Conservation (phyloP, 2,888 invertebrate genomes). For the Branchellion lobata region DNA sequence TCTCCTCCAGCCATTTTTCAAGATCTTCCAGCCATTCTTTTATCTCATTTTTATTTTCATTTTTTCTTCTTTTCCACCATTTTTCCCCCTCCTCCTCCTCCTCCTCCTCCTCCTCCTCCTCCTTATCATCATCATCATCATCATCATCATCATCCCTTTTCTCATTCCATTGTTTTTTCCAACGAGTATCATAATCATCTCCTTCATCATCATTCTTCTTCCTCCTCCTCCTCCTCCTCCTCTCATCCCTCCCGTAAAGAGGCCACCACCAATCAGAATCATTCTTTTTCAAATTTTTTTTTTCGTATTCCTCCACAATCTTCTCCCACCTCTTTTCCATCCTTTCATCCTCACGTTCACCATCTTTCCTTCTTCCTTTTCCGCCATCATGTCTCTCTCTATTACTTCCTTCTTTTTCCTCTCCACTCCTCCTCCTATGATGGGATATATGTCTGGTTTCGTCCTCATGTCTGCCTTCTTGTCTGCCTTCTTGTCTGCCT, state of each 20-base stretch:
- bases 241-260: background rate
- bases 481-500: no score
- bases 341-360: background rate
- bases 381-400: background rate
- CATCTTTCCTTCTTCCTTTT: background rate
- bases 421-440: no score
- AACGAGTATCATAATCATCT: background rate
- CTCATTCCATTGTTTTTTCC: background rate
- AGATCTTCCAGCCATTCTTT: constrained; percentile 22
- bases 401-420: background rate
- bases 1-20: background rate
- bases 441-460: no score
- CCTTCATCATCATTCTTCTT: background rate
- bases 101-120: constrained; percentile 1
- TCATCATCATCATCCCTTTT: background rate
- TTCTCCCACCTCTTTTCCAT: background rate
- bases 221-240: background rate
- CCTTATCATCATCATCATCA: background rate
- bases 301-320: background rate
- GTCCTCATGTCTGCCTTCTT: no score
- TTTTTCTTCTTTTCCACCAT: constrained; percentile 7
- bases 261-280: no score
- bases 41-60: constrained; percentile 15
- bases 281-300: background rate
- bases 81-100: constrained; percentile 1